Percentiles rank a stretch among this genome's conserved stretches.
phyloP scores from a whole-genome alignment of 2,888 invertebrate species.

The Esperia sulphurella region DNA sequence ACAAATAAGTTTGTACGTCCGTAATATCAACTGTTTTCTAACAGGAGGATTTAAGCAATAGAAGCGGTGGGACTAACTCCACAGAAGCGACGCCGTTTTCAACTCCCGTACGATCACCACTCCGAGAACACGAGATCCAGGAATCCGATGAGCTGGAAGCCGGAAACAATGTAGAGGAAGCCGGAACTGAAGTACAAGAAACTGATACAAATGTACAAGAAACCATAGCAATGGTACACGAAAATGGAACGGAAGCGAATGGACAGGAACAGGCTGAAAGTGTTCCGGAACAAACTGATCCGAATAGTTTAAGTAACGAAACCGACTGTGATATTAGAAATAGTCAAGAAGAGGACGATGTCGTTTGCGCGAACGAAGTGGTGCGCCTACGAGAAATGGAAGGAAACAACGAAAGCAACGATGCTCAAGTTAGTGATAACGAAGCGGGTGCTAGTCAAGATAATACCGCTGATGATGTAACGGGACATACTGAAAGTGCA shows the following conservation, averaged over 20 bases:
- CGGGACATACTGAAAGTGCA: not conserved
- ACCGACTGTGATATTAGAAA: conserved; percentile 72
- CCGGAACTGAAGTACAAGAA: conserved; percentile 2
- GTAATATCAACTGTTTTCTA: conserved; percentile 58
- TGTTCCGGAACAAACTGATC: conserved; percentile 18
- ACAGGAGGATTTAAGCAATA: conserved; percentile 73
- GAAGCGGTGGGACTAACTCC: conserved; percentile 55
- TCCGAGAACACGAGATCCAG: conserved; percentile 24
- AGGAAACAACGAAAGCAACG: conserved; percentile 23
- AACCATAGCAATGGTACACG: conserved; percentile 24
- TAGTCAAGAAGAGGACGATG: conserved; percentile 70
- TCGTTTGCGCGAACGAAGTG: conserved; percentile 60
- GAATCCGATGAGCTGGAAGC: conserved; percentile 1
- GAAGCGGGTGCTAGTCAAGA: conserved; percentile 46
- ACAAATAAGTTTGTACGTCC: conserved; percentile 46
- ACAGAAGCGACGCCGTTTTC: conserved; percentile 61
- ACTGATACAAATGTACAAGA: not conserved
- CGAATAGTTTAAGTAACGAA: conserved; percentile 62
- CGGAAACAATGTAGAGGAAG: conserved; percentile 24
- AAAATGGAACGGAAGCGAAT: conserved; percentile 1
- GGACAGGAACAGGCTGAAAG: not conserved
- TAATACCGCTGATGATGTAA: conserved; percentile 4
- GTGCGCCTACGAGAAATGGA: conserved; percentile 12
- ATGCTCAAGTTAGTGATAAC: conserved; percentile 44
- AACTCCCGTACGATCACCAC: conserved; percentile 57